Evolutionary conservation across 2,888 invertebrate species (phyloP), one percentile per base, ranked within the genome.

Genomic region (Iphiclides podalirius): DNA sequence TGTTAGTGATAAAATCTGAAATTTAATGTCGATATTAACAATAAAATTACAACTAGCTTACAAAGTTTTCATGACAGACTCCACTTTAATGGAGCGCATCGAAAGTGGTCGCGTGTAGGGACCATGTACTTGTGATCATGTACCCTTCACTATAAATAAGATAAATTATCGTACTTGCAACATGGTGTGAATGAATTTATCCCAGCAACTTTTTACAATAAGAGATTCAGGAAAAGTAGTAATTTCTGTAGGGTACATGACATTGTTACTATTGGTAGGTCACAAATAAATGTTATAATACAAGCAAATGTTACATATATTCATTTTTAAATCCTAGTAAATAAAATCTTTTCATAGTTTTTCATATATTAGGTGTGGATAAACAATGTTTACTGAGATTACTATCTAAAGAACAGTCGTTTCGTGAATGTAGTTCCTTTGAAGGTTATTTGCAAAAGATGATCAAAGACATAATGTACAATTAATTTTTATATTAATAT

Each of bases 1-100:
- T 34, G 23, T 49, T 38, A 39, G 44, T 39, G 39, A 49, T 39
- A 49, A 43, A 39, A 49, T 49, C 43, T 44, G 38, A 43, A 44
- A 38, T 44, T 43, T 44, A 39, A 43, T 33, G 7, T 33, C 39
- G 15, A 39, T 33, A 31, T 42, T 48, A 48, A 49, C 39, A 44
- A 39, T 39, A 39, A 42, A 43, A 33, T 43, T 35, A 39, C 34
- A 20, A 42, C 34, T 49, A 43, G 23, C 34, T 39, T 49, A 43
- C 12, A 44, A 39, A 47, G 33, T 36, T 36, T 28, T 6, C 20
- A 20, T 8, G 13, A 17, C 16, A 4, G 23, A 26, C 13, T 35
- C 14, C n/a, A 12, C 4, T 28, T 6, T 40, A 15, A 11, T 36
- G 45, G 6, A 20, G 20, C n/a, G 37, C 28, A 26, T 23, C 26